These are phyloP conservation scores for Melanotaenia trifasciata DNA, from an alignment of 2,797 vertebrate genomes.

Conservation along the genomic window DNA sequence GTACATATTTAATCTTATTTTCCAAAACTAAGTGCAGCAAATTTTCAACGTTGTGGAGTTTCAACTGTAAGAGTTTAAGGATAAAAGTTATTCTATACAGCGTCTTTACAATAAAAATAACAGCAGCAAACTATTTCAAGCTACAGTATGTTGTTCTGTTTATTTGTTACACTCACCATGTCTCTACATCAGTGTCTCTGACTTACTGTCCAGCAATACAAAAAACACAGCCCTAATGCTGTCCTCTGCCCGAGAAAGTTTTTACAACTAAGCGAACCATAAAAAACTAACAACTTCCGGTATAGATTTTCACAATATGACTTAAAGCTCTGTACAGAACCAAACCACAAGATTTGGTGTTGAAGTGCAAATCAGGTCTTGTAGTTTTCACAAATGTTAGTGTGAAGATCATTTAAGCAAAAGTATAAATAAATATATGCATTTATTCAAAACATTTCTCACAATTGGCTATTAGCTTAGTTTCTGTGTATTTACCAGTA, in stretches of 20 bases:
- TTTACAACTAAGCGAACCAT: background rate
- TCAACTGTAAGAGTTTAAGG: background rate
- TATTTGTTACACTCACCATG: slow-evolving; percentile 69
- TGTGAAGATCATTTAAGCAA: too few species aligned
- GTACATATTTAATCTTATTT: too few species aligned
- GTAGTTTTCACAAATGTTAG: background rate
- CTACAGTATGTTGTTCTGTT: background rate
- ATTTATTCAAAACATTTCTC: too few species aligned
- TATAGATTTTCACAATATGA: background rate
- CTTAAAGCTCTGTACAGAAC: too few species aligned
- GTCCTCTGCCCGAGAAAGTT: slow-evolving; percentile 20
- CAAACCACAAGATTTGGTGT: too few species aligned
- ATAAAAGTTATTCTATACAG: background rate
- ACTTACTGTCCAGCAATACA: background rate
- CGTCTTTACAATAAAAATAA: background rate
- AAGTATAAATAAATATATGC: too few species aligned
- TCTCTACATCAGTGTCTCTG: slow-evolving; percentile 52
- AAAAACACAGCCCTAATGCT: background rate
- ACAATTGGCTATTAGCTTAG: too few species aligned
- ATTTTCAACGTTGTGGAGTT: background rate
- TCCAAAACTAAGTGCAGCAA: background rate
- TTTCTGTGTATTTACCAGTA: too few species aligned
- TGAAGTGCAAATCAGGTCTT: background rate
- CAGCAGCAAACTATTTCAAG: background rate
- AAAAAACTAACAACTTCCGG: background rate